Conservation (phyloP, 2,888 invertebrate genomes). For the Leucoma salicis region DNA sequence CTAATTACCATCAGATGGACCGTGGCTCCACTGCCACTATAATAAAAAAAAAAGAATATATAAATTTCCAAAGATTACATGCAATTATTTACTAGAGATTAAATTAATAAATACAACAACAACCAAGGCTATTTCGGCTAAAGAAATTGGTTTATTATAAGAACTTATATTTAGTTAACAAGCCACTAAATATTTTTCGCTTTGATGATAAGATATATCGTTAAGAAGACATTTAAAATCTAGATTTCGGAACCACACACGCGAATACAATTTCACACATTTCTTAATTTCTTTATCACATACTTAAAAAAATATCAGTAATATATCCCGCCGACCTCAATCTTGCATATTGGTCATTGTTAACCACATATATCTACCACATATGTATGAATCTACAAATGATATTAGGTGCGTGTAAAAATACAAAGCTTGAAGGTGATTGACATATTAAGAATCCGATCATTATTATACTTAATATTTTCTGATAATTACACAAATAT, state of each 20-base stretch:
- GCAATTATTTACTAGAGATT: neutral
- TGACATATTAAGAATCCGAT: neutral
- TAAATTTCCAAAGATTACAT: neutral
- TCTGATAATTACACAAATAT: no score
- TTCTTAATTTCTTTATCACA: slow-evolving; percentile 32
- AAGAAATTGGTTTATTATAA: slow-evolving; percentile 15
- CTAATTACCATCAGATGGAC: no score
- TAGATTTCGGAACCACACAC: slow-evolving; percentile 16
- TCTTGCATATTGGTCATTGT: slow-evolving; percentile 25
- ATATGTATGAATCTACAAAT: no score
- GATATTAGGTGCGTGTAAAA: neutral
- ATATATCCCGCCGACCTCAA: slow-evolving; percentile 13
- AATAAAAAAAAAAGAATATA: neutral
- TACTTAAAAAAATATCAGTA: slow-evolving; percentile 21
- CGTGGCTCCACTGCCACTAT: no score
- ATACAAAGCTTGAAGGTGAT: neutral
- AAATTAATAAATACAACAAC: slow-evolving; percentile 7
- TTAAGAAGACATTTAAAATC: slow-evolving; percentile 20
- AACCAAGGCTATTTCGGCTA: slow-evolving; percentile 7
- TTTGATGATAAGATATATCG: slow-evolving; percentile 23
- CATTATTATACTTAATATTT: neutral
- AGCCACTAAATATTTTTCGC: slow-evolving; percentile 19
- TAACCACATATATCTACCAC: slow-evolving; percentile 12
- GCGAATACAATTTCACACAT: slow-evolving; percentile 18
- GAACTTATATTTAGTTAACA: slow-evolving; percentile 27